Conservation (phyloP, 2,797 vertebrate genomes). For the Galaxias olidus region DNA sequence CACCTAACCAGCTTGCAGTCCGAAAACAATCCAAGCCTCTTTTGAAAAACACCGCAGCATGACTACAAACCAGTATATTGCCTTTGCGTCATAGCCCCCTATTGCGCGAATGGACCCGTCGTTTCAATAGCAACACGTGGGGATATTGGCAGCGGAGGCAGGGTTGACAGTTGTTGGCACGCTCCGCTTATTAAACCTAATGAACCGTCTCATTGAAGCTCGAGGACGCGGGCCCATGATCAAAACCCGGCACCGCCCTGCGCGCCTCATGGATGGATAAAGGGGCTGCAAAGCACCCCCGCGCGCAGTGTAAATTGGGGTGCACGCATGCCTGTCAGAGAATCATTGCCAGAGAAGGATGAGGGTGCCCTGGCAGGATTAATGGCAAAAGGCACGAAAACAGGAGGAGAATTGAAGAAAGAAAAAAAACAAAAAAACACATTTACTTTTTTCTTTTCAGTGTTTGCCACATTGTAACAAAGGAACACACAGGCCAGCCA, state of each 20-base stretch:
- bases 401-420: conserved; percentile 23
- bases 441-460: conserved; percentile 44
- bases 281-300: conserved; percentile 23
- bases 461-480: conserved; percentile 35
- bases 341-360: conserved; percentile 43
- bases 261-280: conserved; percentile 27
- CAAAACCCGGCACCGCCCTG: conserved; percentile 43
- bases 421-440: conserved; percentile 12
- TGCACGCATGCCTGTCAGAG: conserved; percentile 51
- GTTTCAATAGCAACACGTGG: conserved; percentile 44
- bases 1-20: conserved; percentile 8
- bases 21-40: conserved; percentile 19
- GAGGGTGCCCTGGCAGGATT: conserved; percentile 46
- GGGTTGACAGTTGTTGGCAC: conserved; percentile 63
- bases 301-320: conserved; percentile 42
- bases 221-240: conserved; percentile 52
- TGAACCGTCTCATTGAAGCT: conserved; percentile 67
- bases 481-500: conserved; percentile 19
- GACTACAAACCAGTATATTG: conserved; percentile 22
- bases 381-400: conserved; percentile 35
- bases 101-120: conserved; percentile 35
- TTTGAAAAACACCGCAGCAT: conserved; percentile 47
- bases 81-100: conserved; percentile 50
- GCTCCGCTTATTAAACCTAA: conserved; percentile 71
- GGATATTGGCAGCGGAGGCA: conserved; percentile 49